These are phyloP conservation scores for Norana najaformis DNA, from an alignment of 2,888 invertebrate species.

Conservation along the genomic window DNA sequence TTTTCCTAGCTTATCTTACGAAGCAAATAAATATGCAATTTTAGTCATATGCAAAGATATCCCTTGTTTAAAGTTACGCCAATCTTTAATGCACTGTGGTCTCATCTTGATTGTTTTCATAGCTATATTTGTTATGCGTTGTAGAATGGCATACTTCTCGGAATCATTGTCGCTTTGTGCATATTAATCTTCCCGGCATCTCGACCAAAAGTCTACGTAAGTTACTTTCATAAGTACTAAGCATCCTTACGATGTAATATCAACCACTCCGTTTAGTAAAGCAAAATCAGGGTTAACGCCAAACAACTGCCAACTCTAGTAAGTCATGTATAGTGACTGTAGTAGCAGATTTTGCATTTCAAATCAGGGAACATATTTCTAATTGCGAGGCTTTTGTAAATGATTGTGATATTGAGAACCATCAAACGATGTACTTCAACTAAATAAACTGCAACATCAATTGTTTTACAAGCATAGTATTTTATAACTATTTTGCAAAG, in stretches of 20 bases:
- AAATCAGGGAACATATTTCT: no score
- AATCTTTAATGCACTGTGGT: not conserved
- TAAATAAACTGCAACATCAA: no score
- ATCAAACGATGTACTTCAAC: no score
- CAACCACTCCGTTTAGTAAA: not conserved
- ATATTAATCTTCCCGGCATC: conserved; percentile 17
- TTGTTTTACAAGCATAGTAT: no score
- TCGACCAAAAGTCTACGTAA: conserved; percentile 10
- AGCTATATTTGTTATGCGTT: not conserved
- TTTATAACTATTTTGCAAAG: no score
- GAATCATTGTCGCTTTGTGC: not conserved
- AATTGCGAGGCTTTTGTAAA: no score
- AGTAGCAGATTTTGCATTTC: no score
- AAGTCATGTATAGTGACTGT: no score
- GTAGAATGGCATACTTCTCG: not conserved
- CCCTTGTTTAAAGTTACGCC: not conserved
- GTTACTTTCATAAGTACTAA: not conserved
- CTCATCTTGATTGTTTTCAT: not conserved
- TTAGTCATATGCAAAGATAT: not conserved
- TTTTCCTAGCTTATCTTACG: not conserved
- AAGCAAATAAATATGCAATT: not conserved
- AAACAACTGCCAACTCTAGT: no score
- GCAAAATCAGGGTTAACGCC: no score
- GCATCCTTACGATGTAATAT: not conserved
- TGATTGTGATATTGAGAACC: no score